phyloP scores from a whole-genome alignment of 37 sponge, comb jelly and placozoan genomes.

The Beroe ovata region DNA sequence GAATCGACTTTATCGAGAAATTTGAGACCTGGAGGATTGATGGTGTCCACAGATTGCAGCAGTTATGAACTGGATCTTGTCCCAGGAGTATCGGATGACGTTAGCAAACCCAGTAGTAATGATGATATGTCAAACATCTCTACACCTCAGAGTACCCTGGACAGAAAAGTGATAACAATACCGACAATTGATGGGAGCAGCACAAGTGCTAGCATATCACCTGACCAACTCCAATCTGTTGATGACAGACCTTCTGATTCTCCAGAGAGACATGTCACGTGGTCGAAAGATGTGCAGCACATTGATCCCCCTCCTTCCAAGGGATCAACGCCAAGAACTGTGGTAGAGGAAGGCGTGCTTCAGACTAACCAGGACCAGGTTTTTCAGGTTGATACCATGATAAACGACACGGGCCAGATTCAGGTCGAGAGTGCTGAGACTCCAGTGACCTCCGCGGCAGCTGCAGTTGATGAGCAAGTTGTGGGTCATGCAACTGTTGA shows the following conservation, averaged over 20 bases:
- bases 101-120: neutral
- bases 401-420: conserved; percentile 40
- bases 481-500: conserved; percentile 62
- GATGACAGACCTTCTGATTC: conserved; percentile 29
- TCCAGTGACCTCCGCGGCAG: neutral
- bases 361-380: neutral
- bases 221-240: neutral
- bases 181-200: neutral
- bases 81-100: neutral
- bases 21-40: conserved; percentile 1
- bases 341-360: neutral
- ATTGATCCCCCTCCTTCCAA: neutral
- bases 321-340: conserved; percentile 19
- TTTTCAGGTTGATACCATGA: conserved; percentile 19
- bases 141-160: conserved; percentile 25
- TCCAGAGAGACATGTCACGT: conserved; percentile 47
- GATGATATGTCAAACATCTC: conserved; percentile 33
- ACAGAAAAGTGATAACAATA: neutral
- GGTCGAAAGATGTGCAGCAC: conserved; percentile 40
- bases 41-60: conserved; percentile 22
- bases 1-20: neutral
- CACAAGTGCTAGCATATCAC: neutral
- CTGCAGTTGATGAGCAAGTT: neutral
- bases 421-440: conserved; percentile 5
- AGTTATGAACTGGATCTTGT: conserved; percentile 10